Evolutionary conservation across 2,113 vertebrate species (phyloP), one percentile per base, ranked within the genome.

Genomic region (Corythornis madagascariensis): DNA sequence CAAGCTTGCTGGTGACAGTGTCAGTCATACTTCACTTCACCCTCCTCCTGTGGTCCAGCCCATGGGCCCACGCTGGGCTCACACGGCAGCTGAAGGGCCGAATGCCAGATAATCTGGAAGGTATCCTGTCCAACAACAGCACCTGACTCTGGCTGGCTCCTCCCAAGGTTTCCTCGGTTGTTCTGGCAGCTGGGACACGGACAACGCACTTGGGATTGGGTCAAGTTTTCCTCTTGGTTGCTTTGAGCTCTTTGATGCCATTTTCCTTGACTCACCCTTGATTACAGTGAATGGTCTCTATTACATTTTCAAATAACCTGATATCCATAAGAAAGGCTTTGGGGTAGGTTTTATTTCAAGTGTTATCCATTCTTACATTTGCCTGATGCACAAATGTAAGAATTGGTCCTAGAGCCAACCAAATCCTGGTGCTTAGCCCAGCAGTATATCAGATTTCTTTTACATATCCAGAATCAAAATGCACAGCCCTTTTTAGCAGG

Each of bases 201-300:
- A 79, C 78, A 94, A 56, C 1, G 11, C 10, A 11, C 89, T 95
- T 3, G 26, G 88, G 87, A 53, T 83, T 96, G 94, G 95, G 95
- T 94, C 88, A 94, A 86, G 94, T 92, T 97, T 91, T 95, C 67
- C 72, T 75, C 87, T 73, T 90, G 92, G 91, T 94, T 95, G 93
- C 93, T 75, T 89, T 70, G 65, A 74, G 95, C 86, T 84, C 52
- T 90, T 73, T 61, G 91, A 93, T 90, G 95, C 91, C 92, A 91
- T 97, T 96, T 97, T 95, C 81, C 79, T 96, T 89, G 69, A 96
- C 83, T 97, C 94, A 93, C 81, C 79, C 95, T 94, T 95, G 81
- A 93, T 91, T 86, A 85, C 2, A 21, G 70, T 35, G 83, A 94
- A 94, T 85, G 90, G 74, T 88, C 92, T 96, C 94, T 50, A 73